Evolutionary conservation across 2,888 invertebrate species (phyloP).

Genomic region (Gymnocheta viridis): DNA sequence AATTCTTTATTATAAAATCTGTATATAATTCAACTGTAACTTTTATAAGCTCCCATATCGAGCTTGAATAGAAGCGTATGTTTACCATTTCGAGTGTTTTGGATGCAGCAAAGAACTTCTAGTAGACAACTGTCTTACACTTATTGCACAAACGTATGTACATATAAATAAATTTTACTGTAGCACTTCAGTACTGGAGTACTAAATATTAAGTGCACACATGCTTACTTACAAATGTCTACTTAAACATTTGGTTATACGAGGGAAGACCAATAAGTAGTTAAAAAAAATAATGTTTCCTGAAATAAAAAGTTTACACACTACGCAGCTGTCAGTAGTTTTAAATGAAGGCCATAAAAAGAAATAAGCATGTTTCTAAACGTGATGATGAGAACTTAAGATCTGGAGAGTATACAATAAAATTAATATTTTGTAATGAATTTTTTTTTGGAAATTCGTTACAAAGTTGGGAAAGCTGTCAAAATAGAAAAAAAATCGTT

Average conservation of each 20-base stretch:
- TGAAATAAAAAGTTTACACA: neutral
- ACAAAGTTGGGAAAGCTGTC: too few relatives aligned
- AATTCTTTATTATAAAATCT: neutral
- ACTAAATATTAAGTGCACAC: slow-evolving; percentile 23
- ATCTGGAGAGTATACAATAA: too few relatives aligned
- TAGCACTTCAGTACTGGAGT: slow-evolving; percentile 40
- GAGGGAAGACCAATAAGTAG: neutral
- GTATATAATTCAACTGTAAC: neutral
- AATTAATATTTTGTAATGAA: too few relatives aligned
- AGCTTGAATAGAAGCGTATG: neutral
- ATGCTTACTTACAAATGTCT: neutral
- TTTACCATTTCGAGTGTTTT: neutral
- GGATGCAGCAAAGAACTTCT: neutral
- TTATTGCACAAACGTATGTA: neutral
- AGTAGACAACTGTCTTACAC: neutral
- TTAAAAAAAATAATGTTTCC: neutral
- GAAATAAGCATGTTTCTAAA: too few relatives aligned
- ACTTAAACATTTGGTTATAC: neutral
- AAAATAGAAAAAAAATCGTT: too few relatives aligned
- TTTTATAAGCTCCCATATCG: neutral
- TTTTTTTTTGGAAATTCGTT: too few relatives aligned
- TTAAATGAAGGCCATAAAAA: too few relatives aligned
- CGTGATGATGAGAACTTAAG: too few relatives aligned
- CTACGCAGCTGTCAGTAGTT: too few relatives aligned
- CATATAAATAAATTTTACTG: slow-evolving; percentile 21